Evolutionary conservation across 2,797 vertebrate species (phyloP).

Genomic region (Onychomys leucogaster): DNA sequence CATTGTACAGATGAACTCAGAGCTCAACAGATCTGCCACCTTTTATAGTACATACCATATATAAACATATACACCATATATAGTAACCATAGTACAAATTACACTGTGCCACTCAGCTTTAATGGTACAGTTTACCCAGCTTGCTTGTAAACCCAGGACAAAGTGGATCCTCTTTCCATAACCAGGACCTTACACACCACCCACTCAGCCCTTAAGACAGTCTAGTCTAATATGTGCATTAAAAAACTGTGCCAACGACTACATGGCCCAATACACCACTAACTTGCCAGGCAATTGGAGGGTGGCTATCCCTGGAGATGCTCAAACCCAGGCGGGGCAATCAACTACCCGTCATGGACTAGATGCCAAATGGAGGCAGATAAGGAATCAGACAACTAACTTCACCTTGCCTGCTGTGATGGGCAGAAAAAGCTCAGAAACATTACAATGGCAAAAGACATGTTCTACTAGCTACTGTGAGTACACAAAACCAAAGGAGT

Average conservation of each 20-base stretch:
- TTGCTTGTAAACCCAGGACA: background rate
- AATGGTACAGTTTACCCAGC: background rate
- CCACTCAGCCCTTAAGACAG: conserved; percentile 3
- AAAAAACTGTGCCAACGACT: background rate
- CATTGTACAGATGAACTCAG: background rate
- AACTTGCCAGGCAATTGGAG: background rate
- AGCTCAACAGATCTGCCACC: background rate
- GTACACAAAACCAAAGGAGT: background rate
- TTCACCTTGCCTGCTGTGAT: background rate
- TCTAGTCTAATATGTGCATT: background rate
- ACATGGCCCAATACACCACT: background rate
- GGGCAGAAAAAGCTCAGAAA: background rate
- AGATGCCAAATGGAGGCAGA: background rate
- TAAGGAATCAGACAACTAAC: background rate
- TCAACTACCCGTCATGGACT: background rate
- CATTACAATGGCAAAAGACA: background rate
- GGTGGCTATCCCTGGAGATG: background rate
- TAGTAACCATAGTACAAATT: background rate
- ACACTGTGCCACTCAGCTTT: background rate
- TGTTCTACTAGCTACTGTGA: background rate
- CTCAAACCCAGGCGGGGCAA: background rate
- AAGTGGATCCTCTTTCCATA: background rate
- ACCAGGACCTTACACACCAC: background rate
- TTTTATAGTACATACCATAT: background rate
- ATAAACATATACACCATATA: background rate